Percentiles rank a stretch among this genome's conserved stretches.
Evolutionary conservation across 2,888 invertebrate species (phyloP).

Genomic region (Drosophila gaucha): DNA sequence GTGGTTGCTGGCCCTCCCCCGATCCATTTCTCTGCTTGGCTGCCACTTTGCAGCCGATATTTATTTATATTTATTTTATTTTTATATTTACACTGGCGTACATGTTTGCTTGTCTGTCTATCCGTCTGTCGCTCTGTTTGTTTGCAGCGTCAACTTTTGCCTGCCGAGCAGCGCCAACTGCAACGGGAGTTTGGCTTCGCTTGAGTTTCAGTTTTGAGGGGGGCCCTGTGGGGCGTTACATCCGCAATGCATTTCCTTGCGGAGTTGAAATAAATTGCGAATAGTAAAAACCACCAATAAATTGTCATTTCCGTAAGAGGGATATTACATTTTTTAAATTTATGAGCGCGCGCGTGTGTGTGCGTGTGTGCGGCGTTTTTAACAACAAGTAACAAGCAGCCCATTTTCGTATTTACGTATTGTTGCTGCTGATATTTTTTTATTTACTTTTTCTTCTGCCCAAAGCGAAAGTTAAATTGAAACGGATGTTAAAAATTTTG

Average conservation of each 20-base stretch:
- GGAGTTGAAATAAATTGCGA: slow-evolving; percentile 80
- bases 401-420: slow-evolving; percentile 46
- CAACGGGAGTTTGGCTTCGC: neutral
- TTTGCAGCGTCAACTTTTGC: slow-evolving; percentile 69
- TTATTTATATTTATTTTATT: slow-evolving; percentile 79
- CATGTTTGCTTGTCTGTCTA: slow-evolving; percentile 53
- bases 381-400: slow-evolving; percentile 48
- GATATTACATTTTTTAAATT: slow-evolving; percentile 80
- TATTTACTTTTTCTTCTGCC: neutral
- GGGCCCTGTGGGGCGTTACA: slow-evolving; percentile 64
- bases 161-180: slow-evolving; percentile 28
- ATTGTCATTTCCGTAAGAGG: slow-evolving; percentile 81
- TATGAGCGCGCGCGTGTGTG: slow-evolving; percentile 58
- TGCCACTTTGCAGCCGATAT: slow-evolving; percentile 81
- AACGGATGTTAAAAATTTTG: slow-evolving; percentile 60
- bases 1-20: slow-evolving; percentile 13
- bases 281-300: slow-evolving; percentile 80
- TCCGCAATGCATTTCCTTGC: slow-evolving; percentile 81
- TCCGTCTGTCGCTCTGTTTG: slow-evolving; percentile 48
- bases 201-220: slow-evolving; percentile 7
- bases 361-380: slow-evolving; percentile 31
- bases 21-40: slow-evolving; percentile 14
- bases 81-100: slow-evolving; percentile 73
- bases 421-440: slow-evolving; percentile 10
- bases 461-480: slow-evolving; percentile 69